phyloP scores from a whole-genome alignment of 2,888 invertebrate species.

The Cheilosia variabilis region DNA sequence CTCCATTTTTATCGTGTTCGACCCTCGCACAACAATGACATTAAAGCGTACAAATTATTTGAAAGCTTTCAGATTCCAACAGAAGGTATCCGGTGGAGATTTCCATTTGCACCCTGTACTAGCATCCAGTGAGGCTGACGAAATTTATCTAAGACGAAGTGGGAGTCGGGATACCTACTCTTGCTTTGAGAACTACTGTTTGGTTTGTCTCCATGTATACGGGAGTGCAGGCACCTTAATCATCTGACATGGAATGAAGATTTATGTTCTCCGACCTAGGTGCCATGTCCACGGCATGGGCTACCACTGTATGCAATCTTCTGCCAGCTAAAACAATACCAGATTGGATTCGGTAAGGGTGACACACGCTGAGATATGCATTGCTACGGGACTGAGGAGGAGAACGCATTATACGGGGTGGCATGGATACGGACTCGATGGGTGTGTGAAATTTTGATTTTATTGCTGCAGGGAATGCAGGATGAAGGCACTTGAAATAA shows the following conservation, averaged over 20 bases:
- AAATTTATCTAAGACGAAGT: slow-evolving; percentile 31
- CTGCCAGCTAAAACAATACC: slow-evolving; percentile 60
- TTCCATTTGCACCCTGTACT: slow-evolving; percentile 31
- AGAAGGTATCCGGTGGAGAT: slow-evolving; percentile 40
- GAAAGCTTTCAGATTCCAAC: slow-evolving; percentile 63
- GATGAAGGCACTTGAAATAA: slow-evolving; percentile 68
- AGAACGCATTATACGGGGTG: not conserved
- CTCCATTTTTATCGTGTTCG: slow-evolving; percentile 66
- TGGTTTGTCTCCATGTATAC: not conserved
- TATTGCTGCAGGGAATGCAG: slow-evolving; percentile 63
- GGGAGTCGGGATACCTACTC: slow-evolving; percentile 25
- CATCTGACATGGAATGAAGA: slow-evolving; percentile 72
- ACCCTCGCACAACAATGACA: slow-evolving; percentile 69
- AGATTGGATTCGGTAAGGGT: slow-evolving; percentile 55
- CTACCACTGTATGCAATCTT: slow-evolving; percentile 6
- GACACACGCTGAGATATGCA: slow-evolving; percentile 47
- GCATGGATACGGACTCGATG: slow-evolving; percentile 12
- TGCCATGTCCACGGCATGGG: slow-evolving; percentile 34
- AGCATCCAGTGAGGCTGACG: slow-evolving; percentile 22
- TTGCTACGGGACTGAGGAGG: slow-evolving; percentile 37
- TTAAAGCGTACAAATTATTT: slow-evolving; percentile 74
- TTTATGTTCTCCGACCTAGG: slow-evolving; percentile 64
- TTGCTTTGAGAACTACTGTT: slow-evolving; percentile 33
- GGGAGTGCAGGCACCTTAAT: slow-evolving; percentile 51
- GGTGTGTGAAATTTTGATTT: slow-evolving; percentile 70